These are phyloP conservation scores for Labroides dimidiatus DNA, from an alignment of 2,797 vertebrate genomes.

Conservation along the genomic window DNA sequence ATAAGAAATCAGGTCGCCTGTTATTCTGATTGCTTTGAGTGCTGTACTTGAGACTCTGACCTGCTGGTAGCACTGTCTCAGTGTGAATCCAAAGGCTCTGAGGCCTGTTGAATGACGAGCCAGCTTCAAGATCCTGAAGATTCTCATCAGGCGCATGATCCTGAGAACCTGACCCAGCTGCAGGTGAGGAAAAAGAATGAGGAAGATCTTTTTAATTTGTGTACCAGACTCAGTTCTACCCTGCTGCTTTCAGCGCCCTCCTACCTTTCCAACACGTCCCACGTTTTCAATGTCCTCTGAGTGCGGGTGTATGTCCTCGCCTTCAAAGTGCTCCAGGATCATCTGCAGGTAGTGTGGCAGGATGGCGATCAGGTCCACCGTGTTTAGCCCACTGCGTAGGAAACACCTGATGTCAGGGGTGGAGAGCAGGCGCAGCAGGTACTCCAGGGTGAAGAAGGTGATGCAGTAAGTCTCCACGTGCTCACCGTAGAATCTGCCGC, in stretches of 20 bases:
- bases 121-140: slow-evolving; percentile 95
- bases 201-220: neutral
- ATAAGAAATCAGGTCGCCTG: too few species aligned
- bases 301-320: slow-evolving; percentile 74
- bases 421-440: slow-evolving; percentile 89
- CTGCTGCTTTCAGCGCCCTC: too few species aligned
- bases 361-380: slow-evolving; percentile 93
- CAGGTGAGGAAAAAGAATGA: neutral
- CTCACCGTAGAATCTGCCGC: slow-evolving; percentile 85
- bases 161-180: slow-evolving; percentile 93
- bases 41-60: slow-evolving; percentile 31
- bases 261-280: slow-evolving; percentile 88
- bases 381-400: slow-evolving; percentile 87
- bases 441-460: slow-evolving; percentile 93
- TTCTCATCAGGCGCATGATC: slow-evolving; percentile 95
- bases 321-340: slow-evolving; percentile 85
- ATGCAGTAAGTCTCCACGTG: slow-evolving; percentile 90
- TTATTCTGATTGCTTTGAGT: too few species aligned
- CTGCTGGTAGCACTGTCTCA: slow-evolving; percentile 94
- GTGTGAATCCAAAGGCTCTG: slow-evolving; percentile 93
- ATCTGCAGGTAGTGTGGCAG: slow-evolving; percentile 93
- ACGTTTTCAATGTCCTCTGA: slow-evolving; percentile 89
- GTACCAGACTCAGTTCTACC: neutral
- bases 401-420: slow-evolving; percentile 90
- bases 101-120: slow-evolving; percentile 96